Conservation (phyloP, 2,113 vertebrate species). For the Sturnira hondurensis region DNA sequence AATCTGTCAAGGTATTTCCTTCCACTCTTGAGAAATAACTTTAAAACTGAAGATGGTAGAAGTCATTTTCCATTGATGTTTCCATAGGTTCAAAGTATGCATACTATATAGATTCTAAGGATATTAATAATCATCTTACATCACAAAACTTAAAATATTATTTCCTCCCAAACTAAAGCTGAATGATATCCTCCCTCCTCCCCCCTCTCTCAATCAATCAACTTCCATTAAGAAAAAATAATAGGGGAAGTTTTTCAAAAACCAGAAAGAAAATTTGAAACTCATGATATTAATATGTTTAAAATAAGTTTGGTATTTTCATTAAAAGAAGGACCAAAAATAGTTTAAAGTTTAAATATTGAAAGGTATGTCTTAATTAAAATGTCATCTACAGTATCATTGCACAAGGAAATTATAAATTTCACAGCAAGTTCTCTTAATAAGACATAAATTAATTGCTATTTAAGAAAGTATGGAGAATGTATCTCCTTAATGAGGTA, state of each 20-base stretch:
- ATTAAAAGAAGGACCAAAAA: not conserved
- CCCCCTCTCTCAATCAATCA: not conserved
- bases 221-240: not conserved
- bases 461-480: constrained; percentile 20
- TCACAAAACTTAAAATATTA: not conserved
- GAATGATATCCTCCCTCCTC: not conserved
- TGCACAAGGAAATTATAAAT: constrained; percentile 1
- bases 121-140: not conserved
- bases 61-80: constrained; percentile 43
- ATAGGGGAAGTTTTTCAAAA: not conserved
- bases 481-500: not conserved
- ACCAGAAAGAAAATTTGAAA: constrained; percentile 7
- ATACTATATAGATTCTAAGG: constrained; percentile 8
- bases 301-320: constrained; percentile 6
- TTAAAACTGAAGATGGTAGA: constrained; percentile 40
- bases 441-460: constrained; percentile 38
- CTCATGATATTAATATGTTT: not conserved
- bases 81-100: constrained; percentile 35
- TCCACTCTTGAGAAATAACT: constrained; percentile 60
- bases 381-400: not conserved
- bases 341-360: not conserved
- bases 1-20: constrained; percentile 64
- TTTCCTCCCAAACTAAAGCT: not conserved
- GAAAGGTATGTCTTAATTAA: not conserved
- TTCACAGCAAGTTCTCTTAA: not conserved